phyloP scores from a whole-genome alignment of 2,888 invertebrate genomes.

The Azorinus chamasolen region DNA sequence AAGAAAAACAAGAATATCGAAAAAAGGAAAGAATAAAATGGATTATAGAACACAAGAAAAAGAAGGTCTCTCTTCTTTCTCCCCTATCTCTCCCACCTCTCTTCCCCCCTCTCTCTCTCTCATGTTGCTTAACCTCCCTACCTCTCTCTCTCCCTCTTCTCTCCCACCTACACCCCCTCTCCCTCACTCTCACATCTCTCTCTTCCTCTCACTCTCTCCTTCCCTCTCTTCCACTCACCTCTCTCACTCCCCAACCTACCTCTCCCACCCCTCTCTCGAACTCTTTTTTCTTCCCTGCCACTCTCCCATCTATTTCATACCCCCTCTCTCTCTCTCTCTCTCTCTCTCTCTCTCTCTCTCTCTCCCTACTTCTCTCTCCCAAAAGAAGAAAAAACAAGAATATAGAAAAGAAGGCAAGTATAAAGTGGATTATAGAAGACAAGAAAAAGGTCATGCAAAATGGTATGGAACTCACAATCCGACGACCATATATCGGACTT shows the following conservation, averaged over 20 bases:
- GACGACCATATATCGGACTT: too few species aligned
- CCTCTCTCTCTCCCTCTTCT: not conserved
- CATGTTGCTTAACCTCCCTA: not conserved
- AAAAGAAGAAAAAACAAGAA: too few species aligned
- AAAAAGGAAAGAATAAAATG: too few species aligned
- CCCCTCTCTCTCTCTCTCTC: not conserved
- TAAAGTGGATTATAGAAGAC: too few species aligned
- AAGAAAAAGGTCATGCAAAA: too few species aligned
- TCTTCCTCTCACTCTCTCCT: not conserved
- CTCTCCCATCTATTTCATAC: not conserved
- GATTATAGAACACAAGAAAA: too few species aligned
- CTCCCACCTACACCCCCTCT: not conserved
- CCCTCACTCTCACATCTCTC: not conserved
- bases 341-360: not conserved
- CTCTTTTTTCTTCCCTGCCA: not conserved
- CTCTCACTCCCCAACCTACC: slow-evolving; percentile 2
- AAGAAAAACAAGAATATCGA: too few species aligned
- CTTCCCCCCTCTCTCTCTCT: too few species aligned
- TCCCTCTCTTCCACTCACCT: not conserved
- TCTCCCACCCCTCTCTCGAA: not conserved
- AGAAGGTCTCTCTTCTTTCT: too few species aligned
- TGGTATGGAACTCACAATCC: too few species aligned
- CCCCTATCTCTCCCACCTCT: too few species aligned
- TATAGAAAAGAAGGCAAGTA: too few species aligned
- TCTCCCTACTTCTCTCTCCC: not conserved